Conservation (phyloP, 1,140 invertebrate species). For the Helicoverpa zea region DNA sequence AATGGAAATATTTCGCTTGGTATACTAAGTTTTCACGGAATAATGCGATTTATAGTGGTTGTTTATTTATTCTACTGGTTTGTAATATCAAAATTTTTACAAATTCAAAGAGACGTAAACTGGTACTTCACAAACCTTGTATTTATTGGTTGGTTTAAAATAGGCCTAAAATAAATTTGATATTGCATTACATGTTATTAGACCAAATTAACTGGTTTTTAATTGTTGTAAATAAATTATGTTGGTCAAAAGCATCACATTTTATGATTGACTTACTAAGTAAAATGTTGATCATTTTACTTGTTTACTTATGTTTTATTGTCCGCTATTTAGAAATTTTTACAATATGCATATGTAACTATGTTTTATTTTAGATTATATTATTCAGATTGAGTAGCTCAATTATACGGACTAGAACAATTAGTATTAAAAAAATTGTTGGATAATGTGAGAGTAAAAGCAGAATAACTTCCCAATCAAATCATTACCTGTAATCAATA, state of each 20-base stretch:
- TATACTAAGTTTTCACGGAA: neutral
- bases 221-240: slow-evolving; percentile 45
- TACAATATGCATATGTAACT: slow-evolving; percentile 46
- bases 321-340: slow-evolving; percentile 55
- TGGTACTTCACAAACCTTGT: slow-evolving; percentile 14
- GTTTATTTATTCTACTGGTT: neutral
- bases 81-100: slow-evolving; percentile 3
- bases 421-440: slow-evolving; percentile 68
- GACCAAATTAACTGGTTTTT: neutral
- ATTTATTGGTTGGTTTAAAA: slow-evolving; percentile 15
- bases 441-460: slow-evolving; percentile 51
- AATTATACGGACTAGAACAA: slow-evolving; percentile 61
- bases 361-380: slow-evolving; percentile 54
- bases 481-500: slow-evolving; percentile 35
- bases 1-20: slow-evolving; percentile 25
- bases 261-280: slow-evolving; percentile 38
- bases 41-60: neutral
- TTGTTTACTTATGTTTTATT: slow-evolving; percentile 52
- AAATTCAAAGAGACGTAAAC: slow-evolving; percentile 10
- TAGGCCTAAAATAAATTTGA: slow-evolving; percentile 19
- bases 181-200: slow-evolving; percentile 1
- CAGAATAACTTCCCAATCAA: slow-evolving; percentile 61
- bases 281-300: slow-evolving; percentile 63
- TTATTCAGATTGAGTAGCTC: slow-evolving; percentile 49
- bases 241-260: slow-evolving; percentile 47